phyloP scores from a whole-genome alignment of 1,140 invertebrate genomes.

The Nasonia vitripennis region DNA sequence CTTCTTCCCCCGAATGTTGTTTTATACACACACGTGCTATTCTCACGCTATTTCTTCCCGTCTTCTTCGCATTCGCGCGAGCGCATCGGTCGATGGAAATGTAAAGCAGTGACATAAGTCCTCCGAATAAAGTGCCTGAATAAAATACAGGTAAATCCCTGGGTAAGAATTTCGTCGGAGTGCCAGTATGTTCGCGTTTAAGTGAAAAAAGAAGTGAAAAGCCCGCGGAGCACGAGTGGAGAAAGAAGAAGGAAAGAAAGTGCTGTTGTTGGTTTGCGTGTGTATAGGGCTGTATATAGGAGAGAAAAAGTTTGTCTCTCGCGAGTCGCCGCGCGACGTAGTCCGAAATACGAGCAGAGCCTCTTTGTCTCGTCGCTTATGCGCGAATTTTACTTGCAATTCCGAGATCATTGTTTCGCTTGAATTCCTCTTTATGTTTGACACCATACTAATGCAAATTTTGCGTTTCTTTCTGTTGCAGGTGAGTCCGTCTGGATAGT shows the following conservation, averaged over 20 bases:
- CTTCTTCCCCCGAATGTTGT: background rate
- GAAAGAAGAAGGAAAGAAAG: conserved; percentile 2
- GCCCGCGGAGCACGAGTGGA: background rate
- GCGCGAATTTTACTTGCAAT: conserved; percentile 32
- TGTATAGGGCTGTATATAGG: background rate
- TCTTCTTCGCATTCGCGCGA: background rate
- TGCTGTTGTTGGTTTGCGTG: conserved; percentile 34
- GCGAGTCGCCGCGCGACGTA: background rate
- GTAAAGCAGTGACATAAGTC: conserved; percentile 72
- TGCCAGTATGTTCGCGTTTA: conserved; percentile 43
- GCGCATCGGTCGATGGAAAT: conserved; percentile 68
- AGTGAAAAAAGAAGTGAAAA: conserved; percentile 21
- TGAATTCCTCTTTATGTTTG: background rate
- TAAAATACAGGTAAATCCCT: conserved; percentile 73
- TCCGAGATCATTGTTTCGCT: background rate
- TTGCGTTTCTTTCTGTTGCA: conserved; percentile 23
- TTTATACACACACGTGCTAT: background rate
- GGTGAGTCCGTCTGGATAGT: conserved; percentile 14
- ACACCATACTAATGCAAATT: background rate
- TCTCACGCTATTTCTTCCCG: background rate
- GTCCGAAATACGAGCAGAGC: conserved; percentile 37
- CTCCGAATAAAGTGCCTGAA: conserved; percentile 73
- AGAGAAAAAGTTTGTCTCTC: conserved; percentile 20
- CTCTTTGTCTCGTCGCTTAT: conserved; percentile 39
- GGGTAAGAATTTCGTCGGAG: conserved; percentile 52